These are phyloP conservation scores for Copidosoma aretas DNA, from an alignment of 2,888 invertebrate genomes.

Conservation along the genomic window DNA sequence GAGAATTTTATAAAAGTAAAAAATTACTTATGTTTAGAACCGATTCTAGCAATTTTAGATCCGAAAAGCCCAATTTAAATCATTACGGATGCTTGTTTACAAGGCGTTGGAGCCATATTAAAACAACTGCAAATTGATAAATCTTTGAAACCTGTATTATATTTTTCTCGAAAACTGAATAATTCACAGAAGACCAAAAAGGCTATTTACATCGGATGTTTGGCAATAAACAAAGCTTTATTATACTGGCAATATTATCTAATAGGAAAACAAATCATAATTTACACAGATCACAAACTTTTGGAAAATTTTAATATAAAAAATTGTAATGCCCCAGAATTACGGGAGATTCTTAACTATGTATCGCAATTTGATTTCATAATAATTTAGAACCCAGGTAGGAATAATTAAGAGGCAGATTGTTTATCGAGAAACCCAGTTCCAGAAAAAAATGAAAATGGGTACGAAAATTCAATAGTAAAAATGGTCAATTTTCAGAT, in stretches of 20 bases:
- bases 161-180: constrained; percentile 41
- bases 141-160: constrained; percentile 39
- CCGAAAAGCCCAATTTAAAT: constrained; percentile 19
- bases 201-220: too few relatives aligned
- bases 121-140: constrained; percentile 44
- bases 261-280: constrained; percentile 20
- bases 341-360: constrained; percentile 28
- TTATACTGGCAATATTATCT: constrained; percentile 32
- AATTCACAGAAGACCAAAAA: constrained; percentile 38
- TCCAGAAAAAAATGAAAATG: constrained; percentile 30
- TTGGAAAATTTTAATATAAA: constrained; percentile 35
- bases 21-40: constrained; percentile 16
- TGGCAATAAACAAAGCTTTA: constrained; percentile 24
- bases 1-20: constrained; percentile 4
- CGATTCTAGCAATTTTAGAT: not conserved
- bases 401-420: constrained; percentile 37
- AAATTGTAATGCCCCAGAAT: constrained; percentile 27
- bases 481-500: too few relatives aligned
- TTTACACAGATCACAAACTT: constrained; percentile 21
- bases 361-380: constrained; percentile 36
- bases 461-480: constrained; percentile 11
- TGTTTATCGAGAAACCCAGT: constrained; percentile 38
- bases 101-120: constrained; percentile 45
- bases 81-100: constrained; percentile 47
- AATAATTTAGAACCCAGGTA: constrained; percentile 35